Evolutionary conservation across 2,888 invertebrate genomes (phyloP), one percentile per base, ranked within the genome.

Genomic region (Rhogogaster chlorosoma): DNA sequence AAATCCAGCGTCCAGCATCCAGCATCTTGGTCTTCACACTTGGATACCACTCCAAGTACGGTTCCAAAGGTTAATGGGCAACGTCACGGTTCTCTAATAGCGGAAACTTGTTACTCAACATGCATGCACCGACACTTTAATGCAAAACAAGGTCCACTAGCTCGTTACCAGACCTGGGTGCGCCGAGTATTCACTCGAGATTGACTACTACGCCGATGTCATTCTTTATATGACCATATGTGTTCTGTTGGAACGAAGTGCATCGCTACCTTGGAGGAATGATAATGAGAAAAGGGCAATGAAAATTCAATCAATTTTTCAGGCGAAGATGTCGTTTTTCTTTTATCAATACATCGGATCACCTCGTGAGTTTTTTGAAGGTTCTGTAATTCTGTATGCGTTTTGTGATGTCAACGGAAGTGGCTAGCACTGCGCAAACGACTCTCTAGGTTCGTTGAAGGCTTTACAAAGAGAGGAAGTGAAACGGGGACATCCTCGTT

Each of bases 21-120:
- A 22, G 10, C 61, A 61, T 36, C n/a, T 6, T 18, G 1, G 29
- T 22, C n/a, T 53, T 32, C 49, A 57, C 57, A 26, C 80, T 12
- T 22, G 18, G 26, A 26, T n/a, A 32, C 49, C 49, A 49, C 18
- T 49, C 18, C n/a, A n/a, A 18, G 22, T 49, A n/a, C 49, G 26
- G 49, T 49, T 49, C 15, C 29, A n/a, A 7, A 75, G 45, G 45
- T 53, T 18, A 49, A 49, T 49, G 49, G 77, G 29, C 32, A 9
- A 29, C 49, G 87, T 88, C 86, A 84, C 75, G 77, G 86, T 71
- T 45, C 57, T 83, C 84, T 88, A 88, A 89, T 89, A 87, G 87
- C 88, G 87, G 87, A 88, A 89, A 89, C 87, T 87, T 87, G 86
- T 88, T 88, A 86, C 86, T 84, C 64, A 42, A 61, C 42, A 64